Percentiles rank a stretch among this genome's conserved stretches.
These are phyloP conservation scores for Ochropacha duplaris DNA, from an alignment of 2,888 invertebrate genomes.

Conservation along the genomic window DNA sequence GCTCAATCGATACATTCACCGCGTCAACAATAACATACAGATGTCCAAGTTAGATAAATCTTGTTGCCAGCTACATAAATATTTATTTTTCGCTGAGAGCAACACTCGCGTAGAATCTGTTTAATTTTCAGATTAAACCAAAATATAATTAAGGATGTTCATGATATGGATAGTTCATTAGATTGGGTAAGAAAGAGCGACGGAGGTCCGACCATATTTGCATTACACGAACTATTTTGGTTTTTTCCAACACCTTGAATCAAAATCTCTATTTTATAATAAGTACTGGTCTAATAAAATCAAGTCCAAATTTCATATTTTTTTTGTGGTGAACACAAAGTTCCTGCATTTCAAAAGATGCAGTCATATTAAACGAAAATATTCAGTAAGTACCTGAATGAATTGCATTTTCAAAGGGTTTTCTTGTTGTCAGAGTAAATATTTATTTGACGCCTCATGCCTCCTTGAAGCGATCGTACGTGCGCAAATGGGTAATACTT, in stretches of 20 bases:
- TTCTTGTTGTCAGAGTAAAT: background rate
- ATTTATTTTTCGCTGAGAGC: background rate
- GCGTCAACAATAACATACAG: conserved; percentile 11
- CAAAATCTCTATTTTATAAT: too few species aligned
- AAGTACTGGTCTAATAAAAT: too few species aligned
- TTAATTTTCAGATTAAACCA: background rate
- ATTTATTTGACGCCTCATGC: background rate
- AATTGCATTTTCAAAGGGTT: background rate
- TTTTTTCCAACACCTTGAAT: too few species aligned
- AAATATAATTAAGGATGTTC: background rate
- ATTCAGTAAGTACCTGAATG: background rate
- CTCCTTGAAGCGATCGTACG: background rate
- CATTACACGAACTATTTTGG: too few species aligned
- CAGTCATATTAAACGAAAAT: background rate
- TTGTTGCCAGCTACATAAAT: conserved; percentile 13
- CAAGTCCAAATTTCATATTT: too few species aligned
- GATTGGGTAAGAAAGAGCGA: too few species aligned
- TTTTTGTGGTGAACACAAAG: too few species aligned
- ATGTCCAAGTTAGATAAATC: conserved; percentile 1
- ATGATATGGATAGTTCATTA: too few species aligned
- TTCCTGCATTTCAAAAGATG: too few species aligned
- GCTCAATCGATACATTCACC: conserved; percentile 12
- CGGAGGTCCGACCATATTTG: too few species aligned
- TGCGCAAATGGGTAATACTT: background rate
- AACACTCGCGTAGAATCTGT: background rate